phyloP scores from a whole-genome alignment of 2,797 vertebrate species.

The Neopelma chrysocephalum region DNA sequence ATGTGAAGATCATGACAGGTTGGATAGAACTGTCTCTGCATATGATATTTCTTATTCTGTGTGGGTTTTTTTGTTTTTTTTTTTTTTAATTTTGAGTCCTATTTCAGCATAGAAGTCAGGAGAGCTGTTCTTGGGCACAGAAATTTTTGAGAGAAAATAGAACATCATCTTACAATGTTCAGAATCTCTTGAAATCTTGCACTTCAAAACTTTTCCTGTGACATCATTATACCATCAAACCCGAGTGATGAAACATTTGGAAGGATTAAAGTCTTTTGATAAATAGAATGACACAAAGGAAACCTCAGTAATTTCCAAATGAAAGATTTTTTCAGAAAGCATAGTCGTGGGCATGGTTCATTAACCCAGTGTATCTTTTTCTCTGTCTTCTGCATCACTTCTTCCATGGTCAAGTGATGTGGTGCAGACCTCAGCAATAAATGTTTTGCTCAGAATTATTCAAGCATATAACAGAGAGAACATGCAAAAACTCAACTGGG shows the following conservation, averaged over 20 bases:
- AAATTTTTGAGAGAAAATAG: not conserved
- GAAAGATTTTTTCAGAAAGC: not conserved
- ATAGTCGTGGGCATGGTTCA: not conserved
- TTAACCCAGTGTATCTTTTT: not conserved
- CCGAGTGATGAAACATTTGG: not conserved
- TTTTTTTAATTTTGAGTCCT: not conserved
- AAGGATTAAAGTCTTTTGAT: not conserved
- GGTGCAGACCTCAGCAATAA: conserved; percentile 11
- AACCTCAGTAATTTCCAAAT: not conserved
- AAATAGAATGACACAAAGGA: not conserved
- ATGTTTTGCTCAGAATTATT: conserved; percentile 5
- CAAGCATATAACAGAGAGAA: not conserved
- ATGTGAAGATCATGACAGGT: not conserved
- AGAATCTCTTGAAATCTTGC: not conserved
- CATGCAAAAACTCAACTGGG: not conserved
- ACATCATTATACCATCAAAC: not conserved
- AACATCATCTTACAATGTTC: not conserved
- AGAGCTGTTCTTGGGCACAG: not conserved
- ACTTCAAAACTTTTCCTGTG: not conserved
- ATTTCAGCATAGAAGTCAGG: not conserved
- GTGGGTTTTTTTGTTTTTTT: too few species aligned
- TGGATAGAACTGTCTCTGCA: not conserved
- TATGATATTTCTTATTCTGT: not conserved
- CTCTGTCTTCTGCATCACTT: conserved; percentile 22
- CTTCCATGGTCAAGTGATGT: not conserved